Evolutionary conservation across 2,797 vertebrate genomes (phyloP).

Genomic region (Garrulus glandarius): DNA sequence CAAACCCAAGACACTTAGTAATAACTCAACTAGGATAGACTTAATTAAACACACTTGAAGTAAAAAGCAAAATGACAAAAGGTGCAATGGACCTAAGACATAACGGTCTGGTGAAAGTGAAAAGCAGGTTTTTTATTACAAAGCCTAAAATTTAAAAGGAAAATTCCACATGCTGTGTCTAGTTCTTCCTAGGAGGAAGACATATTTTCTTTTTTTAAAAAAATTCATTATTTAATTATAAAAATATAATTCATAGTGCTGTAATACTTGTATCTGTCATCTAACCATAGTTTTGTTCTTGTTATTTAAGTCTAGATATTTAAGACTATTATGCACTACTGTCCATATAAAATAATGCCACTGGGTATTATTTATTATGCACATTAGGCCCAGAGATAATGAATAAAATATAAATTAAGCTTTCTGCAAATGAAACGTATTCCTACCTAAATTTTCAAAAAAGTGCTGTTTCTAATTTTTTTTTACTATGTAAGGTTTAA

Average conservation of each 20-base stretch:
- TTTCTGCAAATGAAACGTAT: background rate
- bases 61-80: background rate
- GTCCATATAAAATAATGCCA: background rate
- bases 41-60: background rate
- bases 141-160: background rate
- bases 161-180: background rate
- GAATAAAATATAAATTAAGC: background rate
- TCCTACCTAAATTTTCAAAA: background rate
- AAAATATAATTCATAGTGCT: background rate
- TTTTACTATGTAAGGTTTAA: background rate
- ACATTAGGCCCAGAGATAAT: background rate
- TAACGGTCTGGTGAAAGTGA: background rate
- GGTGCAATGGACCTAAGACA: background rate
- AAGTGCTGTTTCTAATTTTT: accelerated
- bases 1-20: background rate
- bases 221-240: background rate
- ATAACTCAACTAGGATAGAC: background rate
- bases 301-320: background rate
- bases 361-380: background rate
- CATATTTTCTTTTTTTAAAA: accelerated
- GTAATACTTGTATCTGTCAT: background rate
- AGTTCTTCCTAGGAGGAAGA: background rate
- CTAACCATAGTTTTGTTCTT: background rate
- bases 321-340: background rate
- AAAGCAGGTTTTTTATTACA: accelerated